These are phyloP conservation scores for Leptinotarsa haldemani DNA, from an alignment of 2,888 invertebrate species.

Conservation along the genomic window DNA sequence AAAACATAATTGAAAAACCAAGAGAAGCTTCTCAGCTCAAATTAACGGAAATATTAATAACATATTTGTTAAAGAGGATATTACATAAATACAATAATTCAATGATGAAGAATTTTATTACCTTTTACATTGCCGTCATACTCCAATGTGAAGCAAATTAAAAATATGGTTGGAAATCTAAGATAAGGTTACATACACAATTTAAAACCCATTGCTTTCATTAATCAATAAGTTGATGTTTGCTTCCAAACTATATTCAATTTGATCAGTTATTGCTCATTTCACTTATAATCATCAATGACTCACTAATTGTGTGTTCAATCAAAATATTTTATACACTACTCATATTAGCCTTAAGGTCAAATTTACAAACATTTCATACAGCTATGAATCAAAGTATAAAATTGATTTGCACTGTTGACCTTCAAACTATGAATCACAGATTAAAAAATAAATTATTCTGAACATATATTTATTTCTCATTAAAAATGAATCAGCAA, in stretches of 20 bases:
- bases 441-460: neutral
- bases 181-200: neutral
- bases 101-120: neutral
- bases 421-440: constrained; percentile 4
- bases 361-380: constrained; percentile 5
- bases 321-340: constrained; percentile 4
- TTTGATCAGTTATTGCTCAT: neutral
- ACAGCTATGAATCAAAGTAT: constrained; percentile 4
- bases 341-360: neutral
- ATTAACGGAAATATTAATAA: constrained; percentile 40
- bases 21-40: constrained; percentile 39
- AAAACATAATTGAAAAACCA: constrained; percentile 48
- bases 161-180: too few species aligned
- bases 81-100: constrained; percentile 31
- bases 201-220: neutral
- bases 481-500: neutral
- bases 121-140: neutral
- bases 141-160: too few species aligned
- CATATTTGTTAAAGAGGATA: constrained; percentile 51
- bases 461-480: neutral
- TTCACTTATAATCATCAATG: neutral
- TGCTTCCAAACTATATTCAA: neutral
- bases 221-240: neutral
- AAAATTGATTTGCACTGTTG: constrained; percentile 1
- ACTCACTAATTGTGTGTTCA: neutral